Base-by-base conservation (phyloP, 2,113 vertebrate genomes). In the Brienomyrus brachyistius region DNA sequence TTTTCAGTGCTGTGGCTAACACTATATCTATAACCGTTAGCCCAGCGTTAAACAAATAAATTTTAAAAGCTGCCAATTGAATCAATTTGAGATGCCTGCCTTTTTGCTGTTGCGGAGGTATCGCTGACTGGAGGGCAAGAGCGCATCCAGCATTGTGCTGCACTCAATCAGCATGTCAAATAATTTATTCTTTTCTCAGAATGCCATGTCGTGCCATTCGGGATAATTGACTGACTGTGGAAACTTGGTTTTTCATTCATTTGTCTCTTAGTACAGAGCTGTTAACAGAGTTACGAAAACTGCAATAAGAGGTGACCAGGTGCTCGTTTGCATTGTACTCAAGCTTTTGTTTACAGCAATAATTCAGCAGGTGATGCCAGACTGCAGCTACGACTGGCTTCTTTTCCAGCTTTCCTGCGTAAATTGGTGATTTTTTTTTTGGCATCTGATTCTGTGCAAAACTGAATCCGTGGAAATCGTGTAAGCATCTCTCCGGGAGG, bases 71-170 rank as follows among this genome's bases (percentile, higher is more conserved):
- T 83, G 35, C 48, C 6, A 15, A 89, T 10, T 93, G 90, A 89
- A 89, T 89, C 87, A 89, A 40, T 90, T 88, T 85, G 89, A 90
- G 88, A 90, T 2, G 91, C 91, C 90, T 84, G n/a, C 62, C 45
- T 85, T 88, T 90, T 89, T 77, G 89, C 50, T 80, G 66, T 87
- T 90, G 87, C 90, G 70, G 51, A 90, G 92, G 91, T 92, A 59
- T 91, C 90, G 92, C 90, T 92, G 93, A 92, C 91, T 91, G 90
- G 88, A 90, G 92, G 91, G 93, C 90, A 93, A 89, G 90, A 92
- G 90, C 91, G 92, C 91, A 27, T 89, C 88, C 89, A 89, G 56
- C 52, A 27, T 62, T 88, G 77, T 90, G 91, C 91, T 66, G 86
- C 88, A 84, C 91, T 92, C 92, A 92, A 90, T 92, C 86, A 93